Evolutionary conservation across 2,797 vertebrate genomes (phyloP).

Genomic region (Paramormyrops hopkinsi): DNA sequence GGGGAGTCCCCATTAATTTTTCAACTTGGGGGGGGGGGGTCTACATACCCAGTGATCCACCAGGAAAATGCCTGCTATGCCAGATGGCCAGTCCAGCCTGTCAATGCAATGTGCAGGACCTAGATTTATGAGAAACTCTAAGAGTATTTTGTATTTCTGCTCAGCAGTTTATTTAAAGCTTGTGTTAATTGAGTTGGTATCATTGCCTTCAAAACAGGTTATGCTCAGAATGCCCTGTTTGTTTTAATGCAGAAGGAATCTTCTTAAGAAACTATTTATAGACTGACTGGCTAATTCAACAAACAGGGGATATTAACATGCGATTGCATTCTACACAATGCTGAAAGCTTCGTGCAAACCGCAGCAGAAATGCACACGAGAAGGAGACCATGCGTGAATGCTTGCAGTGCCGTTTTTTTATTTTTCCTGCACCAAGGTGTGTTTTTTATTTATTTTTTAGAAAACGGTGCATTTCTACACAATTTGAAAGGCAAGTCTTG

Average conservation of each 20-base stretch:
- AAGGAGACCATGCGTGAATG: neutral
- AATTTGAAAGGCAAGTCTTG: neutral
- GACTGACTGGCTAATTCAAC: neutral
- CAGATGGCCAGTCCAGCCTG: neutral
- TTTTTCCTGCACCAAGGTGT: neutral
- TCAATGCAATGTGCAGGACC: neutral
- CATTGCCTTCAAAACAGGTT: neutral
- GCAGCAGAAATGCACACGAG: neutral
- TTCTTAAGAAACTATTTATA: neutral
- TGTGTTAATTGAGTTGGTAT: neutral
- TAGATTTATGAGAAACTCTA: neutral
- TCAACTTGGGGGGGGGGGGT: neutral
- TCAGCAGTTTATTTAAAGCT: neutral
- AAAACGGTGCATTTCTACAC: neutral
- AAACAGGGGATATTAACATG: neutral
- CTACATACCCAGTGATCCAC: neutral
- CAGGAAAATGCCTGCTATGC: neutral
- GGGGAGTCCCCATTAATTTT: neutral
- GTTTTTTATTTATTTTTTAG: neutral
- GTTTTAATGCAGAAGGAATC: neutral
- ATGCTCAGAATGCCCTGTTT: neutral
- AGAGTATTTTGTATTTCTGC: neutral
- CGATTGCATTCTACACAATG: neutral
- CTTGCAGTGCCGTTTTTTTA: neutral
- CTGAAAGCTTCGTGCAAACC: neutral